These are phyloP conservation scores for Drosophila rhopaloa DNA, from an alignment of 1,140 invertebrate species.

Conservation along the genomic window DNA sequence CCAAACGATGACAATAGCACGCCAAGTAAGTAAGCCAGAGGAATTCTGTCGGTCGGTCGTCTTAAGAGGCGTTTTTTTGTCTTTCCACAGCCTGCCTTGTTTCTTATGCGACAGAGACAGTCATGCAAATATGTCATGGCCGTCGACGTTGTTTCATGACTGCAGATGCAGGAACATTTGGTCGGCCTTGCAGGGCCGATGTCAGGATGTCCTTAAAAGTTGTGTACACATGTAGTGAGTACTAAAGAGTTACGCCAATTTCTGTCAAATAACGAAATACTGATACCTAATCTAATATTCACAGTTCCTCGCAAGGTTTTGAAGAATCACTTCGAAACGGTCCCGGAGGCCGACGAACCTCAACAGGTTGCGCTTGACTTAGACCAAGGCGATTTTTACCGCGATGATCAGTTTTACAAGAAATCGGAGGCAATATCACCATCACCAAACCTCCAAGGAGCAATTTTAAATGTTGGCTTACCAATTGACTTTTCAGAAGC, in stretches of 20 bases:
- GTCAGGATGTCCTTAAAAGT: slow-evolving; percentile 95
- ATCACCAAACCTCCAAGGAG: slow-evolving; percentile 72
- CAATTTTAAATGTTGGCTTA: slow-evolving; percentile 53
- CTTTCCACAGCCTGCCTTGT: slow-evolving; percentile 90
- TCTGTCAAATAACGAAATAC: not conserved
- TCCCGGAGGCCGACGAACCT: slow-evolving; percentile 89
- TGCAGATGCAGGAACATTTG: slow-evolving; percentile 93
- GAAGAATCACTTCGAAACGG: slow-evolving; percentile 90
- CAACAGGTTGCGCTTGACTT: slow-evolving; percentile 84
- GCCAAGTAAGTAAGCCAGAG: slow-evolving; percentile 53
- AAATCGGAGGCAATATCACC: slow-evolving; percentile 67
- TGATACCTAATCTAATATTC: not conserved
- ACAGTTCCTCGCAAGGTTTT: slow-evolving; percentile 93
- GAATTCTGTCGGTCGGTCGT: not conserved
- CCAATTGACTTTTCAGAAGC: slow-evolving; percentile 24
- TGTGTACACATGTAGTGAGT: slow-evolving; percentile 96
- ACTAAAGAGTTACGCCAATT: not conserved
- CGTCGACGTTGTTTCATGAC: slow-evolving; percentile 92
- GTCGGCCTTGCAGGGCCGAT: slow-evolving; percentile 91
- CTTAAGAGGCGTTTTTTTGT: not conserved
- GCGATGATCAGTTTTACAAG: slow-evolving; percentile 84
- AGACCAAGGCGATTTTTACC: slow-evolving; percentile 84
- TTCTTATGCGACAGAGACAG: slow-evolving; percentile 93
- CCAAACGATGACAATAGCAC: slow-evolving; percentile 85
- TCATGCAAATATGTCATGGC: slow-evolving; percentile 95